Conservation (phyloP, 2,113 vertebrate species). For the Heloderma charlesbogerti region DNA sequence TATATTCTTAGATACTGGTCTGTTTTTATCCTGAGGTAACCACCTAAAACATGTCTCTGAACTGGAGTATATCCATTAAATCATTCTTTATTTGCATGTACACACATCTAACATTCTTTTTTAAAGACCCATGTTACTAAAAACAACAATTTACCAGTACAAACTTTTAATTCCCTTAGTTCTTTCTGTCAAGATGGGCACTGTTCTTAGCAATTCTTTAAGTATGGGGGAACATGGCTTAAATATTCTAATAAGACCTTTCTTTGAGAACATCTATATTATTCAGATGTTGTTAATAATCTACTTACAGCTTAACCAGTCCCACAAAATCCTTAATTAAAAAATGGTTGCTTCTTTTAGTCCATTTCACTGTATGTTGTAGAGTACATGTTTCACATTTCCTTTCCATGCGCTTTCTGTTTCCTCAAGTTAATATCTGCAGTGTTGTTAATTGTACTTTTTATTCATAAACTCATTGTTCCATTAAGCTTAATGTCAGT, state of each 20-base stretch:
- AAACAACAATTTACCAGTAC: background rate
- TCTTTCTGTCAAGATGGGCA: constrained; percentile 22
- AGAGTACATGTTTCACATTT: constrained; percentile 45
- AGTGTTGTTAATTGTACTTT: constrained; percentile 44
- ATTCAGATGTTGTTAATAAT: constrained; percentile 57
- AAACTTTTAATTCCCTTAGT: constrained; percentile 44
- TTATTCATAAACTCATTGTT: constrained; percentile 45
- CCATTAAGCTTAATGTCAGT: constrained; percentile 67
- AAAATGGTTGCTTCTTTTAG: constrained; percentile 50
- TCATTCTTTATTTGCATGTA: constrained; percentile 1
- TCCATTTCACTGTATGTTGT: constrained; percentile 53
- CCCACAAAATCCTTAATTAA: constrained; percentile 27
- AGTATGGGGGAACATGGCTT: constrained; percentile 39
- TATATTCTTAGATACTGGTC: background rate
- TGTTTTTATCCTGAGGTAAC: background rate
- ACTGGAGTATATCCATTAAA: background rate
- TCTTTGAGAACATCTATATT: constrained; percentile 55
- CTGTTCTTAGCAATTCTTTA: constrained; percentile 29
- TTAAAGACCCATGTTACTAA: background rate
- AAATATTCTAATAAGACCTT: constrained; percentile 42
- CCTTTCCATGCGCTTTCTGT: background rate
- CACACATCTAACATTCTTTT: background rate
- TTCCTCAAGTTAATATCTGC: constrained; percentile 52
- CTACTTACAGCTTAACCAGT: constrained; percentile 61
- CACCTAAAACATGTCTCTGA: background rate